A percentile compares a stretch with the other conserved stretches of the same genome.
phyloP scores from a whole-genome alignment of 2,888 invertebrate genomes.

The Sceliomorpha sp. region DNA sequence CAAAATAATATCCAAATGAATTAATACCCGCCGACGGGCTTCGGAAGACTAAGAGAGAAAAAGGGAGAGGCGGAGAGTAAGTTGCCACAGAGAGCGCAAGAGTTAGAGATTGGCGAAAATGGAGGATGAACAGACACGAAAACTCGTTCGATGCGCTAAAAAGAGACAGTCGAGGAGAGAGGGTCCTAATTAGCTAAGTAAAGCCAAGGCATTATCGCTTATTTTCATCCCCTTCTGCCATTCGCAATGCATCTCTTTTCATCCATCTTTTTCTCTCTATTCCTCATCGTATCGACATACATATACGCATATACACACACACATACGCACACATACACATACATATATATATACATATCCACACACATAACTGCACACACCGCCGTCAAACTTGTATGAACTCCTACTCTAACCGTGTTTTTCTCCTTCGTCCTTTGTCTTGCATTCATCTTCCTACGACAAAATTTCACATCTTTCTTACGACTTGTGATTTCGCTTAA shows the following conservation, averaged over 20 bases:
- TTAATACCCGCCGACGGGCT: constrained; percentile 68
- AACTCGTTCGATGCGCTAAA: constrained; percentile 50
- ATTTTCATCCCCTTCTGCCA: constrained; percentile 71
- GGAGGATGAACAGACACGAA: constrained; percentile 64
- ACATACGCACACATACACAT: constrained; percentile 20
- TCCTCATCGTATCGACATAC: background rate
- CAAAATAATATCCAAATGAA: constrained; percentile 77
- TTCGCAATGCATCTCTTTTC: constrained; percentile 47
- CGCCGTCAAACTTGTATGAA: constrained; percentile 15
- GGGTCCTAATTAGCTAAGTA: constrained; percentile 79
- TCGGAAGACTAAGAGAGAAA: constrained; percentile 39
- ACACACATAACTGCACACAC: constrained; percentile 15
- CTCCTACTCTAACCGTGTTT: too few species aligned
- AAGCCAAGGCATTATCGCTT: constrained; percentile 79
- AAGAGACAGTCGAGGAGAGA: constrained; percentile 44
- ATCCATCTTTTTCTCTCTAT: constrained; percentile 15
- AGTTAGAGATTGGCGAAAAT: constrained; percentile 36
- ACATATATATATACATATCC: constrained; percentile 18
- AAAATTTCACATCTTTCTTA: constrained; percentile 58
- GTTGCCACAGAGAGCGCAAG: constrained; percentile 48
- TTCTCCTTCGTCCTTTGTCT: constrained; percentile 12
- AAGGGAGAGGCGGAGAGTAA: constrained; percentile 29
- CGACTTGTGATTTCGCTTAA: constrained; percentile 35
- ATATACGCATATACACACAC: constrained; percentile 10
- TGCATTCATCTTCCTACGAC: constrained; percentile 58